A percentile compares a stretch with the other conserved stretches of the same genome.
phyloP scores from a whole-genome alignment of 2,888 invertebrate genomes.

The Alloscopus bannaensis region DNA sequence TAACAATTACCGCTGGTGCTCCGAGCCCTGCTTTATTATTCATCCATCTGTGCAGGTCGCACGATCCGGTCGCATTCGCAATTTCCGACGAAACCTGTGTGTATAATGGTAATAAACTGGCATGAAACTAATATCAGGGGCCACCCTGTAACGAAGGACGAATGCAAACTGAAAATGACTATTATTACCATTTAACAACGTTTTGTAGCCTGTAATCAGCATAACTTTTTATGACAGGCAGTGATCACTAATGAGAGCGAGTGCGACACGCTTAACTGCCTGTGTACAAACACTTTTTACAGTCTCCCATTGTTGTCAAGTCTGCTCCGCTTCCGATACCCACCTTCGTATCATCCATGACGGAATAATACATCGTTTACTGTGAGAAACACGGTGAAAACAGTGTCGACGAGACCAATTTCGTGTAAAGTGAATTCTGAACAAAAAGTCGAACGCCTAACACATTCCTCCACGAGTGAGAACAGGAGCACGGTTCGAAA shows the following conservation, averaged over 20 bases:
- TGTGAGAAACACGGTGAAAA: too few species aligned
- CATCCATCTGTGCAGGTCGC: constrained; percentile 12
- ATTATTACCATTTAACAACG: constrained; percentile 27
- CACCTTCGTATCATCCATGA: background rate
- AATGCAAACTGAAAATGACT: constrained; percentile 6
- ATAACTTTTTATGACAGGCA: constrained; percentile 23
- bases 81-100: constrained; percentile 16
- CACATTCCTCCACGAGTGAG: too few species aligned
- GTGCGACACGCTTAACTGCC: constrained; percentile 30
- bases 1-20: too few species aligned
- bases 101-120: background rate
- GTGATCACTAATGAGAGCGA: constrained; percentile 42
- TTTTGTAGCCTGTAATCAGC: constrained; percentile 17
- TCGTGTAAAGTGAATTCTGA: too few species aligned
- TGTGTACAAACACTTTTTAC: constrained; percentile 2
- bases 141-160: background rate
- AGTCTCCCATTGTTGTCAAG: constrained; percentile 2
- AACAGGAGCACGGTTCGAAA: too few species aligned
- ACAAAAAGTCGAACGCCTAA: too few species aligned
- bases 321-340: constrained; percentile 13
- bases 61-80: constrained; percentile 23
- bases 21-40: too few species aligned
- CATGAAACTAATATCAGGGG: background rate
- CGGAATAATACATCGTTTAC: too few species aligned
- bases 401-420: too few species aligned